Conservation (phyloP, 2,888 invertebrate species). For the Cephus pulcher region DNA sequence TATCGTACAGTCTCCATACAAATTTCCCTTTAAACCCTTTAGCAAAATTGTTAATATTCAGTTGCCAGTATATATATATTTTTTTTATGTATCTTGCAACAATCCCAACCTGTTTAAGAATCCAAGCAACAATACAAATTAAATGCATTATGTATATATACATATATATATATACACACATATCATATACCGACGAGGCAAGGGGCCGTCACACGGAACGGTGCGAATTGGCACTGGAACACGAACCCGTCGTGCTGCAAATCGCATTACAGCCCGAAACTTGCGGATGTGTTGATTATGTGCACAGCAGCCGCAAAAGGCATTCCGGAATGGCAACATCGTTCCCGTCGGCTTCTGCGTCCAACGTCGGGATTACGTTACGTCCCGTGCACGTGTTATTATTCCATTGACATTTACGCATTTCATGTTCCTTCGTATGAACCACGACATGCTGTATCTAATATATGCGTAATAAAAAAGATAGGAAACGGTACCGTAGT, state of each 20-base stretch:
- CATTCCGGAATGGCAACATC: background rate
- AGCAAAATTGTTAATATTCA: background rate
- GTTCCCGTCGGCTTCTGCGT: background rate
- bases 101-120: too few species aligned
- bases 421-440: background rate
- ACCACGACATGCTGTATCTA: background rate
- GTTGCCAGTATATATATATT: background rate
- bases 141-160: background rate
- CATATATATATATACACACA: background rate
- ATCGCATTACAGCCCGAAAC: slow-evolving; percentile 1
- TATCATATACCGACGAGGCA: background rate
- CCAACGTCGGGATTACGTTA: background rate
- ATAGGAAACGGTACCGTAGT: too few species aligned
- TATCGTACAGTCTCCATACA: background rate
- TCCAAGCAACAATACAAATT: background rate
- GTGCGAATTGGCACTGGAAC: background rate
- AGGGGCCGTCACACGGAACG: background rate
- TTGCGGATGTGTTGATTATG: slow-evolving; percentile 7
- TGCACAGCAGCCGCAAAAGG: background rate
- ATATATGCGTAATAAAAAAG: background rate
- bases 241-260: background rate
- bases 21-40: too few species aligned
- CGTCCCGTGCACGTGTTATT: background rate
- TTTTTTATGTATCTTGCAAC: too few species aligned
- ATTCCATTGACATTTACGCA: background rate